A percentile compares a stretch with the other conserved stretches of the same genome.
Evolutionary conservation across 2,113 vertebrate species (phyloP).

Genomic region (Tamias sibiricus): DNA sequence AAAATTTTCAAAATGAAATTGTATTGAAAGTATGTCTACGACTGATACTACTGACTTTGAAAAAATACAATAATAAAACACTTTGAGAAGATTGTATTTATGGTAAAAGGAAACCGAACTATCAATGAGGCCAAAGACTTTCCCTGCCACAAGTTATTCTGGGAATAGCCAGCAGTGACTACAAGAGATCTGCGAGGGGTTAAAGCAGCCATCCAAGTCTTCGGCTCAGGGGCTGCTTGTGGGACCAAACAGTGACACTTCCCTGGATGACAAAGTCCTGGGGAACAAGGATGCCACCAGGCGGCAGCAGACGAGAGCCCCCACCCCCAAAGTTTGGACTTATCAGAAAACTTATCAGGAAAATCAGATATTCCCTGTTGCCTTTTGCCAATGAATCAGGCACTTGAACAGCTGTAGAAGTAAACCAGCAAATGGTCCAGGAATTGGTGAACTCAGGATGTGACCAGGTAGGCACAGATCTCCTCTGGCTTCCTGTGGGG

Average conservation of each 20-base stretch:
- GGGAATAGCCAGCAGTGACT: slow-evolving; percentile 97
- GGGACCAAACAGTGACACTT: slow-evolving; percentile 87
- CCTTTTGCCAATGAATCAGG: slow-evolving; percentile 96
- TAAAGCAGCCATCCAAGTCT: slow-evolving; percentile 97
- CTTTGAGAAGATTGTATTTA: slow-evolving; percentile 86
- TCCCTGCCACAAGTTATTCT: slow-evolving; percentile 96
- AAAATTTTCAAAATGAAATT: slow-evolving; percentile 74
- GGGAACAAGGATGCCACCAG: slow-evolving; percentile 92
- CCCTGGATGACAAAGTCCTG: slow-evolving; percentile 90
- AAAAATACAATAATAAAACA: slow-evolving; percentile 58
- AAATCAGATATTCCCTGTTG: slow-evolving; percentile 97
- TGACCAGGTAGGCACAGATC: slow-evolving; percentile 91
- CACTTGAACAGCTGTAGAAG: slow-evolving; percentile 89
- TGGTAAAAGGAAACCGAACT: slow-evolving; percentile 88
- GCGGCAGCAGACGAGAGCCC: slow-evolving; percentile 92
- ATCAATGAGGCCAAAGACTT: slow-evolving; percentile 99
- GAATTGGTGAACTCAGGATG: slow-evolving; percentile 97
- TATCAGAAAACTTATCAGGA: slow-evolving; percentile 96
- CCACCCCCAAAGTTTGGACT: slow-evolving; percentile 94
- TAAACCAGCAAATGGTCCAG: slow-evolving; percentile 98
- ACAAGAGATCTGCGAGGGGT: slow-evolving; percentile 97
- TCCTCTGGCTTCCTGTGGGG: not conserved
- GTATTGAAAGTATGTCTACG: slow-evolving; percentile 85
- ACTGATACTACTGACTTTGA: slow-evolving; percentile 75
- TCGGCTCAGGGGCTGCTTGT: slow-evolving; percentile 91